These are phyloP conservation scores for Apantesis nais DNA, from an alignment of 2,888 invertebrate species.

Conservation along the genomic window DNA sequence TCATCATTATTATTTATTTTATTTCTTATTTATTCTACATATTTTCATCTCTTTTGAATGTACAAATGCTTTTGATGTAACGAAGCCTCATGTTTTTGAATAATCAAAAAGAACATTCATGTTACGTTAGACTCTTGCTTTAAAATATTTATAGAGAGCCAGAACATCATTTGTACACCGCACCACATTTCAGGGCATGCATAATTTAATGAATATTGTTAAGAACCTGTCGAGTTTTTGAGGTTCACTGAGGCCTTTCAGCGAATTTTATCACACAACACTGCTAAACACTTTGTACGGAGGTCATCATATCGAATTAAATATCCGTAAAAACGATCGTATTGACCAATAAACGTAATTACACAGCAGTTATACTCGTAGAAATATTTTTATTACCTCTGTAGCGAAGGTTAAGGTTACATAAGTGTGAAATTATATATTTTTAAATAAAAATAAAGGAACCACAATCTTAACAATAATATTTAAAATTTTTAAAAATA, in stretches of 20 bases:
- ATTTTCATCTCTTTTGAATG: conserved; percentile 22
- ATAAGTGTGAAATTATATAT: not conserved
- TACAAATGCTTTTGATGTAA: conserved; percentile 17
- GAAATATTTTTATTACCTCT: not conserved
- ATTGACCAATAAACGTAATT: conserved; percentile 11
- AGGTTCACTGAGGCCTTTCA: conserved; percentile 21
- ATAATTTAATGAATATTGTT: conserved; percentile 37
- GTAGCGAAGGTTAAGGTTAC: not conserved
- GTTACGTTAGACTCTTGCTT: conserved; percentile 18
- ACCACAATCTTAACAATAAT: not conserved
- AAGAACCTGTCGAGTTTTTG: conserved; percentile 30
- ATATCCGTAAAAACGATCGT: conserved; percentile 19
- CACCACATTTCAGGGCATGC: conserved; percentile 28
- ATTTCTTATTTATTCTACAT: conserved; percentile 8
- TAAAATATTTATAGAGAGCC: conserved; percentile 37
- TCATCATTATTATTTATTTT: not conserved
- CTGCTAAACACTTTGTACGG: conserved; percentile 24
- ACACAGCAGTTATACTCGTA: conserved; percentile 3
- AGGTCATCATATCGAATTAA: conserved; percentile 29
- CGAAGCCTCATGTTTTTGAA: not conserved
- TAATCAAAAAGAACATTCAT: conserved; percentile 33
- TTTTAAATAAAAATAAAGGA: not conserved
- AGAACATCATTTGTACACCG: conserved; percentile 37
- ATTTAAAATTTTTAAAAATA: not conserved
- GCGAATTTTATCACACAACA: conserved; percentile 22